Base-by-base conservation (phyloP, 1,140 invertebrate species). In the Drosophila kepulauana region DNA sequence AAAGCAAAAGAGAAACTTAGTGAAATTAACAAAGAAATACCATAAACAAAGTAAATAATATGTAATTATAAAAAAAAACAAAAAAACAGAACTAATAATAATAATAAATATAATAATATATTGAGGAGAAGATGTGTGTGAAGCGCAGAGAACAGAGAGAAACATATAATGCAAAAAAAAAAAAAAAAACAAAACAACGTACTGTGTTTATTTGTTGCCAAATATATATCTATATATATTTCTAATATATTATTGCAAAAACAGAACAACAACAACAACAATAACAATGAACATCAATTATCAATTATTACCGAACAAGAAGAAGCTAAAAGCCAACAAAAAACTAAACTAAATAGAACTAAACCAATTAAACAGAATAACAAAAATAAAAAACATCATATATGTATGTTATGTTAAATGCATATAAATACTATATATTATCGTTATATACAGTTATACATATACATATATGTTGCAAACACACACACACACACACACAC, bases 191-290 rank as follows among this genome's bases (percentile, higher is more conserved):
- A 25, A 4, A 25, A 82, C 80, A 84, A 91, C 86, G 82, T 88
- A 86, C 85, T 89, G 86, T 89, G 86, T 89, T 86, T 90, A 89
- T 89, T 86, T 89, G 86, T 90, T 86, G 86, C 86, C 85, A 85
- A 86, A 89, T 82, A 90, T 89, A 89, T 89, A 89, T 86, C 59
- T 81, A 85, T 90, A 89, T 88, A 88, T 90, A 88, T 88, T 78
- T 89, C 61, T 85, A 75, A 90, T 82, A 79, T 82, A 82, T 75
- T 74, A 81, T 72, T 64, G 59, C 62, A 81, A 72, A 54, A 65
- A 69, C 61, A 49, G 61, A 49, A 57, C 13, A 64, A 67, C 45
- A 57, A 54, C 25, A 64, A 70, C 20, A 56, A 52, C 38, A 66
- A 72, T 45, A 59, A 67, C 43, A 48, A 65, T 65, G 71, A 73